A percentile compares a stretch with the other conserved stretches of the same genome.
These are phyloP conservation scores for Andricus grossulariae DNA, from an alignment of 1,140 invertebrate species.

Conservation along the genomic window DNA sequence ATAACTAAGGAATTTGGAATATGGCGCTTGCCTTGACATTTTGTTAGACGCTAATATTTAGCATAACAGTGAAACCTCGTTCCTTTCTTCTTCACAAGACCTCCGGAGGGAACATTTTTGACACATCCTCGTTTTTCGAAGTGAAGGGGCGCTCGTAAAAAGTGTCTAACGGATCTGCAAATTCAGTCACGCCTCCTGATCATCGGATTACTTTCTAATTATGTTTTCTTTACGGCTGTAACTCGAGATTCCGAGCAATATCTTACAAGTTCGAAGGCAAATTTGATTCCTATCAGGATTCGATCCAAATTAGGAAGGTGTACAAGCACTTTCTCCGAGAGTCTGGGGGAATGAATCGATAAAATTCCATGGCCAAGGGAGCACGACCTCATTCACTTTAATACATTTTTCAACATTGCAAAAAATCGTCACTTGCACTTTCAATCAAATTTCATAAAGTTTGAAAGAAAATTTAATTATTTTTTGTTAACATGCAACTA, in stretches of 20 bases:
- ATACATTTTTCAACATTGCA: background rate
- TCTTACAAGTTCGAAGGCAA: conserved; percentile 16
- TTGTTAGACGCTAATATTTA: conserved; percentile 3
- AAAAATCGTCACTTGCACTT: too few relatives aligned
- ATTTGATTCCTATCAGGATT: conserved; percentile 20
- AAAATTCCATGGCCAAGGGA: conserved; percentile 12
- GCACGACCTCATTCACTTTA: background rate
- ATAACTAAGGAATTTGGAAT: background rate
- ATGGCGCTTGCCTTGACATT: conserved; percentile 13
- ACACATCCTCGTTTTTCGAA: background rate
- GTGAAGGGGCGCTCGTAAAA: background rate
- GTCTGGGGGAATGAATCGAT: background rate
- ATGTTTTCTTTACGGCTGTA: conserved; percentile 22
- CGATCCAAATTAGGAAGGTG: conserved; percentile 24
- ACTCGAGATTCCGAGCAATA: conserved; percentile 1
- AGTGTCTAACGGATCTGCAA: conserved; percentile 6
- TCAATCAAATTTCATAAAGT: too few relatives aligned
- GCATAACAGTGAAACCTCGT: conserved; percentile 4
- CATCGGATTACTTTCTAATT: conserved; percentile 19
- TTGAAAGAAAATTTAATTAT: too few relatives aligned
- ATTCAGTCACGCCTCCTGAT: background rate
- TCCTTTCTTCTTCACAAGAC: background rate
- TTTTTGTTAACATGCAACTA: too few relatives aligned
- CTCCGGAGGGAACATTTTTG: background rate
- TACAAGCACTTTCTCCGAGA: conserved; percentile 13